Evolutionary conservation across 2,888 invertebrate species (phyloP), one percentile per base, ranked within the genome.

Genomic region (Orthonychiurus folsomi): DNA sequence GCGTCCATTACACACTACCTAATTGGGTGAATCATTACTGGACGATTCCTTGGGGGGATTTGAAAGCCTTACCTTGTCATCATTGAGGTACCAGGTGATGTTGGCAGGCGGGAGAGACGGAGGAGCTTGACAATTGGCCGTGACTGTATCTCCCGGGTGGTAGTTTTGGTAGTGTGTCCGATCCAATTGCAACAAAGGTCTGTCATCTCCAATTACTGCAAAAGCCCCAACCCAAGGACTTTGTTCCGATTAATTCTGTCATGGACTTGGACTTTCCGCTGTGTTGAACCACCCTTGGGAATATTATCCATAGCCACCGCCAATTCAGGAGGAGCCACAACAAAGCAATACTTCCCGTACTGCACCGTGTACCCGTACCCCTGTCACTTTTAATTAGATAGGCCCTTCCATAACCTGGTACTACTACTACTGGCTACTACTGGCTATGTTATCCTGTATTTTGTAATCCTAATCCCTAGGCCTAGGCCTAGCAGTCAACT

Each of bases 191-290:
- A 68, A 58, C 27, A 26, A 59, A 28, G 71, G 71, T 55, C 63
- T 63, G 63, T 66, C 69, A 64, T 68, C 69, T 65, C 66, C 68
- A 69, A 71, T 71, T 67, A 71, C 71, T 71, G 59, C 54, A 27
- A 37, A 55, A n/a, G 23, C 18, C 15, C 57, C 3, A 23, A 9
- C 2, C 2, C 55, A 55, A 21, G n/a, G 2, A 55, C 24, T 21
- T 21, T n/a, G 25, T 12, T 52, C 62, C 56, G 47, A 61, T 61
- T 56, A 61, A 61, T 61, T 55, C 54, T 60, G 60, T 21, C 60
- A 37, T 25, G 52, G 25, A 52, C 60, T 53, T 15, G 20, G n/a
- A 52, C 52, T 9, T 26, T 50, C 18, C 50, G 55, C 56, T 47
- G 50, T 52, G 20, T 26, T 50, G 9, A 27, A 55, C 57, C 57